Evolutionary conservation across 2,113 vertebrate species (phyloP).

Genomic region (Catharus fuscescens): DNA sequence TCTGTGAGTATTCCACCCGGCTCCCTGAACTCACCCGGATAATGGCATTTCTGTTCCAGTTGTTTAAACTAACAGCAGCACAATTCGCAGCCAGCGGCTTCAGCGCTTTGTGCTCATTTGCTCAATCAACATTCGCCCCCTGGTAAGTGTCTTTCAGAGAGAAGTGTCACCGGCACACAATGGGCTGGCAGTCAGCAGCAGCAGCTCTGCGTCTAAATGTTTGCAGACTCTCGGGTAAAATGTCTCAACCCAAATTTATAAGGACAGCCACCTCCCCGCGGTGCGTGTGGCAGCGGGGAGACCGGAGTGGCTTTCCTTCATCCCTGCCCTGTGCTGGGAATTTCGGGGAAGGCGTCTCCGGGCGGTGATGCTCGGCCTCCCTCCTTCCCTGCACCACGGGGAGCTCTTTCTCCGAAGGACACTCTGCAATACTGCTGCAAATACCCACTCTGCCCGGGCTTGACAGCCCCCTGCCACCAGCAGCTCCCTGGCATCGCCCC

Average conservation of each 20-base stretch:
- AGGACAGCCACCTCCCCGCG: not conserved
- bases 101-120: slow-evolving; percentile 52
- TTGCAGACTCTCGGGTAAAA: slow-evolving; percentile 74
- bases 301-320: not conserved
- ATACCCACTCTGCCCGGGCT: not conserved
- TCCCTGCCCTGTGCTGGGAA: not conserved
- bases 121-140: slow-evolving; percentile 61
- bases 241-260: slow-evolving; percentile 70
- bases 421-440: not conserved
- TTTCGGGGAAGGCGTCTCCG: not conserved
- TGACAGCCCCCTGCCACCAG: not conserved
- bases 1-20: slow-evolving; percentile 12
- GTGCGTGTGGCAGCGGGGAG: slow-evolving; percentile 2
- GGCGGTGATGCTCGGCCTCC: not conserved
- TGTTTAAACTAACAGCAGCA: slow-evolving; percentile 74
- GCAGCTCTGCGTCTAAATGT: slow-evolving; percentile 71
- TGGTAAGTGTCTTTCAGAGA: slow-evolving; percentile 69
- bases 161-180: slow-evolving; percentile 75
- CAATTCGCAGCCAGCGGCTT: slow-evolving; percentile 52
- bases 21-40: slow-evolving; percentile 31
- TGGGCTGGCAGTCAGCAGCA: slow-evolving; percentile 68
- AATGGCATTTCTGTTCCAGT: slow-evolving; percentile 68
- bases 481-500: not conserved
- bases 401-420: not conserved
- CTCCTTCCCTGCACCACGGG: rapidly evolving